Base-by-base conservation (phyloP, 2,797 vertebrate species). In the Spondyliosoma cantharus region DNA sequence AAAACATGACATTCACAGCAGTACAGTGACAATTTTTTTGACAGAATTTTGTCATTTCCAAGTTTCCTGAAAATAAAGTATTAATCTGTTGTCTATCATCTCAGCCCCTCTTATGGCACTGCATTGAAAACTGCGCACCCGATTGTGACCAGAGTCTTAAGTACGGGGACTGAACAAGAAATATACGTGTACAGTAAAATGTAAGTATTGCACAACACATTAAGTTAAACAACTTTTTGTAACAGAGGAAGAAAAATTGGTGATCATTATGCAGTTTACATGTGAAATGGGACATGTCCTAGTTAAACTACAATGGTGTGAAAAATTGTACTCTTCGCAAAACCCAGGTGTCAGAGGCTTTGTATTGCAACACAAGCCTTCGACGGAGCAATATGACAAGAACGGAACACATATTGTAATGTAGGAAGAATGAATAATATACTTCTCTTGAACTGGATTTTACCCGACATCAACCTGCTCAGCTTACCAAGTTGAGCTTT, bases 201-300 rank as follows among this genome's bases (percentile, higher is more conserved):
- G n/a, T 58, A 49, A 75, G 78, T 71, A 80, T 73, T 74, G 49
- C 49, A 81, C 56, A 80, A 60, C 49, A 83, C 27, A 85, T 72
- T 74, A 19, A 68, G 25, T 57, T 76, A n/a, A 81, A 76, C 60
- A 25, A 60, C 37, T 50, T 64, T 81, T 32, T 25, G 54, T 13
- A 79, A 65, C 37, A 75, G 45, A 78, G 45, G 20, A 79, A 77
- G 73, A 25, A 24, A 71, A 14, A 66, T 63, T 61, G 50, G 45
- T 81, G 0, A 49, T 63, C 19, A 70, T 27, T 72, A 42, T 69
- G 62, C 29, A 57, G 11, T 32, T 67, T 4, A 61, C 9, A 45
- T 52, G 60, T 20, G 24, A 45, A 48, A 63, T 73, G 57, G 57
- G 62, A 70, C 27, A 25, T 2, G 2, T 25, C 66, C 46, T 57